A percentile compares a stretch with the other conserved stretches of the same genome.
These are phyloP conservation scores for Arctia plantaginis DNA, from an alignment of 2,888 invertebrate species.

Conservation along the genomic window DNA sequence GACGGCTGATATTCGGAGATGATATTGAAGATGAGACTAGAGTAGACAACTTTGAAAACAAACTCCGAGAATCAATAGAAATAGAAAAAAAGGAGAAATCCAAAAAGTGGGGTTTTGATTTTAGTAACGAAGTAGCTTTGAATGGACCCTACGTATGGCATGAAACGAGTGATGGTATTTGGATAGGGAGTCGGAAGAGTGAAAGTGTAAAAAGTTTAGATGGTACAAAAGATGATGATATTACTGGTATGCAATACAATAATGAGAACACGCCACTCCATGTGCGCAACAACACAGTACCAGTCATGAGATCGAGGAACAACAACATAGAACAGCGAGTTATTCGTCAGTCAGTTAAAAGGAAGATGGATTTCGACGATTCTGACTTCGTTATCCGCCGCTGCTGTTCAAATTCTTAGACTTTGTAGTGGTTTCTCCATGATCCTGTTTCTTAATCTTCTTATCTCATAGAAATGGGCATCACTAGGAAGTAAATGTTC, in stretches of 20 bases:
- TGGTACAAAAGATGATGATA: conserved; percentile 2
- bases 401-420: conserved; percentile 1
- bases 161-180: conserved; percentile 50
- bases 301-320: not conserved
- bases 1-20: conserved; percentile 72
- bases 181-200: conserved; percentile 53
- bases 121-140: conserved; percentile 76
- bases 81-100: conserved; percentile 63
- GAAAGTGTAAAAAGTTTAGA: not conserved
- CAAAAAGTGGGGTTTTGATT: conserved; percentile 86
- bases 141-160: conserved; percentile 83
- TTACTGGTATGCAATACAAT: conserved; percentile 41
- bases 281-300: conserved; percentile 40
- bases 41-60: conserved; percentile 65
- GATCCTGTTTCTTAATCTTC: not conserved
- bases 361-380: conserved; percentile 56
- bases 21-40: conserved; percentile 64
- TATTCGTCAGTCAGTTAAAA: conserved; percentile 50
- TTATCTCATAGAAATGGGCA: not conserved
- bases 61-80: conserved; percentile 60
- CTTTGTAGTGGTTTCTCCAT: not conserved
- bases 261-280: conserved; percentile 66
- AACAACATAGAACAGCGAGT: conserved; percentile 36
- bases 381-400: not conserved
- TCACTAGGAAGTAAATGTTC: not conserved